These are phyloP conservation scores for Austrofundulus limnaeus DNA, from an alignment of 2,113 vertebrate species.

Conservation along the genomic window DNA sequence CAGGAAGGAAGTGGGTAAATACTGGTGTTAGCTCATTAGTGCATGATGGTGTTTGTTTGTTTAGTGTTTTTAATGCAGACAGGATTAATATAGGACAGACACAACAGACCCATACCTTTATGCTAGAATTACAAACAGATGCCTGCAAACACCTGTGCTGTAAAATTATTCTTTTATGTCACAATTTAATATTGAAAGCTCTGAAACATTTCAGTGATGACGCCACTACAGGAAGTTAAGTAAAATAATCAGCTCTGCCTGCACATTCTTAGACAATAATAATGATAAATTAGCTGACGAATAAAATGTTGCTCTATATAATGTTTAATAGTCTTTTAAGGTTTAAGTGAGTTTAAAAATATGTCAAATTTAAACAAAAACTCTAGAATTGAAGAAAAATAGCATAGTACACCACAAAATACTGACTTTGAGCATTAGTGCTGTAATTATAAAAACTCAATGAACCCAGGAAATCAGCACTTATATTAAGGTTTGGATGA, in stretches of 20 bases:
- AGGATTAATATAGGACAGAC: slow-evolving; percentile 59
- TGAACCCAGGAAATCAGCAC: too few species aligned
- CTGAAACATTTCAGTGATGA: background rate
- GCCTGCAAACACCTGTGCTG: slow-evolving; percentile 11
- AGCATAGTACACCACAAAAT: too few species aligned
- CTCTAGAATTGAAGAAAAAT: too few species aligned
- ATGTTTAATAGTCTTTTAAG: too few species aligned
- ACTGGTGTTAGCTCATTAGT: slow-evolving; percentile 57
- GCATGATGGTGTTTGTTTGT: slow-evolving; percentile 56
- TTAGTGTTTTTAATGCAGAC: slow-evolving; percentile 56
- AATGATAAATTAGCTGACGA: background rate
- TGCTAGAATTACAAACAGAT: slow-evolving; percentile 56
- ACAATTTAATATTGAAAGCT: background rate
- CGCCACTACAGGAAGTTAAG: too few species aligned
- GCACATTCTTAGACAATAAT: too few species aligned
- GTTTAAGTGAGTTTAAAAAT: too few species aligned
- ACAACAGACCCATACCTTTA: slow-evolving; percentile 50
- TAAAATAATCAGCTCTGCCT: too few species aligned
- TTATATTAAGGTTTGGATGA: too few species aligned
- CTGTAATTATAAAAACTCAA: too few species aligned
- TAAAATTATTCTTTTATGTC: background rate
- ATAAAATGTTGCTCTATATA: background rate
- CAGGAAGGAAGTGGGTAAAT: slow-evolving; percentile 66
- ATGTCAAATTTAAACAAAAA: too few species aligned
- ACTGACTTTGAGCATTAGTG: too few species aligned